Conservation (phyloP, 2,797 vertebrate genomes). For the Eleutherodactylus coqui region DNA sequence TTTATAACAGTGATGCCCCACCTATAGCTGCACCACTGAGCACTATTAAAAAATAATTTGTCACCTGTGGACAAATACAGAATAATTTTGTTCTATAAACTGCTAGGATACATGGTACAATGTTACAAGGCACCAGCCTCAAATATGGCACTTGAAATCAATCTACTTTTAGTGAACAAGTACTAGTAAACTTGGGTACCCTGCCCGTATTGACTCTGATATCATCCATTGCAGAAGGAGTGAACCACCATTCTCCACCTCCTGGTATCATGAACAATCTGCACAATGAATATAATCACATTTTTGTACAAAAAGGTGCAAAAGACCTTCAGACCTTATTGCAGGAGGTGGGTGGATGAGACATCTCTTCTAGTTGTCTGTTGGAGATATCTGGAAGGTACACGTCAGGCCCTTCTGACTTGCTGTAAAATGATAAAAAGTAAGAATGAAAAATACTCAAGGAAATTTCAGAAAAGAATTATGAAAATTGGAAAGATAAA, state of each 20-base stretch:
- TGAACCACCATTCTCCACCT: neutral
- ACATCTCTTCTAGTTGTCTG: conserved; percentile 61
- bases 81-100: neutral
- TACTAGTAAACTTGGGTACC: neutral
- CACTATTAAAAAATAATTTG: neutral
- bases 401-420: conserved; percentile 55
- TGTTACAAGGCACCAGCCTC: too few relatives aligned
- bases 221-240: neutral
- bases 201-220: neutral
- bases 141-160: neutral
- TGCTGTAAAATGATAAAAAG: conserved; percentile 58
- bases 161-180: neutral
- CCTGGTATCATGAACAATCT: neutral
- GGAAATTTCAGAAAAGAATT: neutral
- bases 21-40: too few relatives aligned
- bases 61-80: neutral
- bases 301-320: neutral
- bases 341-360: conserved; percentile 64
- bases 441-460: neutral
- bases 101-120: neutral
- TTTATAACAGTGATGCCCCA: too few relatives aligned
- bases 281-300: neutral
- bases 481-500: neutral
- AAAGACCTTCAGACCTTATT: conserved; percentile 68
- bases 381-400: conserved; percentile 64